A percentile compares a stretch with the other conserved stretches of the same genome.
Evolutionary conservation across 2,113 vertebrate genomes (phyloP).

Genomic region (Ancistrus triradiatus): DNA sequence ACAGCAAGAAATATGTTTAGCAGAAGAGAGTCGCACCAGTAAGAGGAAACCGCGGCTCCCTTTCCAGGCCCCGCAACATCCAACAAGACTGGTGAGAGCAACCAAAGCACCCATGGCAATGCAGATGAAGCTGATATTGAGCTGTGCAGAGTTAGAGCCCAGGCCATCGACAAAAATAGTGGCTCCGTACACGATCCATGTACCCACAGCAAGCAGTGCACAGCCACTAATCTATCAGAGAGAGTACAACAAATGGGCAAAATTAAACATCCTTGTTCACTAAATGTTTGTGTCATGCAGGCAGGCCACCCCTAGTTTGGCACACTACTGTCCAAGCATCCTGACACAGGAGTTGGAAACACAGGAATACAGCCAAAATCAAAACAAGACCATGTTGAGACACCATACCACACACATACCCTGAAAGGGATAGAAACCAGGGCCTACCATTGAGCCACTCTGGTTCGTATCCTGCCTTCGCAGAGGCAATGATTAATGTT

Average conservation of each 20-base stretch:
- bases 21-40: constrained; percentile 19
- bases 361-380: too few species aligned
- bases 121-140: constrained; percentile 34
- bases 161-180: constrained; percentile 31
- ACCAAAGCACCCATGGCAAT: constrained; percentile 5
- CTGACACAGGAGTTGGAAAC: too few species aligned
- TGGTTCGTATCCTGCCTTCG: too few species aligned
- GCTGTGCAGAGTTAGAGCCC: constrained; percentile 8
- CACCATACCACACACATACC: too few species aligned
- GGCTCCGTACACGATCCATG: constrained; percentile 34
- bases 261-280: too few species aligned
- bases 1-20: neutral
- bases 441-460: too few species aligned
- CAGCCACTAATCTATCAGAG: constrained; percentile 39
- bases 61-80: constrained; percentile 25
- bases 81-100: neutral
- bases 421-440: too few species aligned
- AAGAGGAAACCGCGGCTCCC: constrained; percentile 33
- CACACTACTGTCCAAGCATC: too few species aligned
- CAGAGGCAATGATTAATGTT: too few species aligned
- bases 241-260: constrained; percentile 6
- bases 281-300: too few species aligned
- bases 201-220: constrained; percentile 34
- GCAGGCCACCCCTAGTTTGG: too few species aligned
- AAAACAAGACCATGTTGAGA: too few species aligned